Evolutionary conservation across 2,797 vertebrate species (phyloP), one percentile per base, ranked within the genome.

Genomic region (Falco peregrinus): DNA sequence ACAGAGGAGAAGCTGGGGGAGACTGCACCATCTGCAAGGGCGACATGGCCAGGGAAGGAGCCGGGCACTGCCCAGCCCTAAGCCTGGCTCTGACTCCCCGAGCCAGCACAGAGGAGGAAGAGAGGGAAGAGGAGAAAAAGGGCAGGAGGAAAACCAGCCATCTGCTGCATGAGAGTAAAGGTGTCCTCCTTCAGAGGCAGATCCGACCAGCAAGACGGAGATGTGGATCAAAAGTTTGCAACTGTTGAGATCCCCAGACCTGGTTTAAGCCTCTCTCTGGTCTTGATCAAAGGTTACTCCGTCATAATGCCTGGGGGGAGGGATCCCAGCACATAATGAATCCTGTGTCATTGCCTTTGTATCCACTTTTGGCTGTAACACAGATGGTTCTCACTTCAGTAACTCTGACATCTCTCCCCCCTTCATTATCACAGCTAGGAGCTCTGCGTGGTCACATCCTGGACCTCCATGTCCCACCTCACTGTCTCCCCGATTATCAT

Each of bases 271-370:
- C 78, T 89, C 85, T 95, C 94, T 95, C 90, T 95, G 96, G 75
- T 97, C 92, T 75, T 95, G 96, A 97, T 96, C 96, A 97, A 96
- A 97, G 96, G 95, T 93, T 95, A 84, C 75, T 71, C 93, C 54
- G 37, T 75, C 90, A 95, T 96, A 97, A 96, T 95, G 89, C 86
- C 88, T 57, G 5, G 92, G 96, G 88, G 94, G 89, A 93, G 93
- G 94, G 86, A 84, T 95, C 78, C 88, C 54, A 45, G 84, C 93
- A 95, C 95, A 96, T 94, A 97, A 97, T 95, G 93, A 91, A 48
- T 87, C 84, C 92, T 96, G 87, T 95, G 94, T 95, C 95, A 48
- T 53, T 85, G 92, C 94, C 87, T 95, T 96, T 96, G 96, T 97
- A 93, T 94, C 94, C 96, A 94, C 75, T 83, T 92, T 95, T 79